A percentile compares a stretch with the other conserved stretches of the same genome.
Conservation (phyloP, 2,113 vertebrate species). For the Oryzias woworae region DNA sequence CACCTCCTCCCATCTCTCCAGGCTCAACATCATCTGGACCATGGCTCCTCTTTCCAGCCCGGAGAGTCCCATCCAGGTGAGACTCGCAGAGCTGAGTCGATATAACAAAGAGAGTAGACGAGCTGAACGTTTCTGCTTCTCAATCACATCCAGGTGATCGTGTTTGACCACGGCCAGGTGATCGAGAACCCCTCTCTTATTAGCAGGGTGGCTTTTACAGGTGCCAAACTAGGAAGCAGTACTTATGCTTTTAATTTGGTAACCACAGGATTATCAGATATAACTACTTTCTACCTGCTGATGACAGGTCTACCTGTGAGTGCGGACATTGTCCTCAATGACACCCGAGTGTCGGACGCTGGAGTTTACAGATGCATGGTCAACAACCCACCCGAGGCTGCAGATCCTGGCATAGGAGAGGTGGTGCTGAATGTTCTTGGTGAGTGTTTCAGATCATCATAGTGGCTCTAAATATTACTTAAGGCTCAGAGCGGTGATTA, state of each 20-base stretch:
- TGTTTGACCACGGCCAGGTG: slow-evolving; percentile 80
- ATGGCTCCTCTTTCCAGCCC: slow-evolving; percentile 72
- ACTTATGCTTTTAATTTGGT: not conserved
- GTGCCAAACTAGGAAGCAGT: slow-evolving; percentile 20
- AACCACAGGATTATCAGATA: not conserved
- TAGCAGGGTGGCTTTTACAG: slow-evolving; percentile 77
- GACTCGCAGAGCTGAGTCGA: not conserved
- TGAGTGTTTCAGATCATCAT: slow-evolving; percentile 27
- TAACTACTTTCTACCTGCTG: not conserved
- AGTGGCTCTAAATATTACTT: too few relatives aligned
- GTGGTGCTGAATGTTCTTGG: slow-evolving; percentile 77
- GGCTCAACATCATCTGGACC: slow-evolving; percentile 84
- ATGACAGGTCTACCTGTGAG: slow-evolving; percentile 68
- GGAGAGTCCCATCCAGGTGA: slow-evolving; percentile 75
- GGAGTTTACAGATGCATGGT: slow-evolving; percentile 83
- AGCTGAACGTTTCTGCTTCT: not conserved
- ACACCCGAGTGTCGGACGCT: slow-evolving; percentile 74
- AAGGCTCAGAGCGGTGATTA: too few relatives aligned
- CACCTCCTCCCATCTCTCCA: slow-evolving; percentile 72
- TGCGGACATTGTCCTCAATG: slow-evolving; percentile 80
- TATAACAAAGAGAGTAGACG: too few relatives aligned
- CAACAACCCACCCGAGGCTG: slow-evolving; percentile 79
- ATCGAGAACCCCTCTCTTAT: slow-evolving; percentile 76
- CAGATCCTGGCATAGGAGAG: slow-evolving; percentile 77
- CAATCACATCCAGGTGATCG: slow-evolving; percentile 74